Evolutionary conservation across 2,888 invertebrate genomes (phyloP).

Genomic region (Drosophila setosimentum): DNA sequence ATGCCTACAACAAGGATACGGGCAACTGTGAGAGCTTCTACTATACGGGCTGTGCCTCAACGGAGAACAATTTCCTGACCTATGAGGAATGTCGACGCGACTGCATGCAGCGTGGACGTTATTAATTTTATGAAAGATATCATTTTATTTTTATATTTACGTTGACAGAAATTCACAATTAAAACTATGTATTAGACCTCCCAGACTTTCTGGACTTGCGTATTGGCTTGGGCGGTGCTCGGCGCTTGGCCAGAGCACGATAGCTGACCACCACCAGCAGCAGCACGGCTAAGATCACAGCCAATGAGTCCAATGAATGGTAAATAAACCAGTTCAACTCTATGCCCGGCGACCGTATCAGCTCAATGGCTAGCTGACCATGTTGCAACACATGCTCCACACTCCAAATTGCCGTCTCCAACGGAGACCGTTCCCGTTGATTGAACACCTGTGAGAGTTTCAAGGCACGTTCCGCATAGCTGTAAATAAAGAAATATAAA

Average conservation of each 20-base stretch:
- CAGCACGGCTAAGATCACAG: conserved; percentile 37
- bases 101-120: conserved; percentile 77
- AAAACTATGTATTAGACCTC: conserved; percentile 15
- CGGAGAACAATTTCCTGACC: conserved; percentile 78
- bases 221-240: background rate
- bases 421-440: conserved; percentile 86
- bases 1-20: conserved; percentile 76
- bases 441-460: conserved; percentile 86
- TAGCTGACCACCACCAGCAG: conserved; percentile 8
- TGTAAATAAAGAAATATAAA: conserved; percentile 38
- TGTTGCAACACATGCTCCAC: conserved; percentile 86
- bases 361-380: conserved; percentile 55
- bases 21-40: conserved; percentile 80
- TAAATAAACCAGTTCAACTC: conserved; percentile 82
- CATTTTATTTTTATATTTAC: conserved; percentile 4
- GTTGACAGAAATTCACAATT: conserved; percentile 1
- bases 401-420: conserved; percentile 87
- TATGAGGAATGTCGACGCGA: conserved; percentile 82
- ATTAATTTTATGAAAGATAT: conserved; percentile 43
- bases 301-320: conserved; percentile 82
- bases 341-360: conserved; percentile 79
- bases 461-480: conserved; percentile 82
- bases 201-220: conserved; percentile 6
- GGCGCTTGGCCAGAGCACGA: background rate
- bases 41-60: conserved; percentile 80